phyloP scores from a whole-genome alignment of 37 sponge, comb jelly and placozoan species.

The Oopsacas minuta region DNA sequence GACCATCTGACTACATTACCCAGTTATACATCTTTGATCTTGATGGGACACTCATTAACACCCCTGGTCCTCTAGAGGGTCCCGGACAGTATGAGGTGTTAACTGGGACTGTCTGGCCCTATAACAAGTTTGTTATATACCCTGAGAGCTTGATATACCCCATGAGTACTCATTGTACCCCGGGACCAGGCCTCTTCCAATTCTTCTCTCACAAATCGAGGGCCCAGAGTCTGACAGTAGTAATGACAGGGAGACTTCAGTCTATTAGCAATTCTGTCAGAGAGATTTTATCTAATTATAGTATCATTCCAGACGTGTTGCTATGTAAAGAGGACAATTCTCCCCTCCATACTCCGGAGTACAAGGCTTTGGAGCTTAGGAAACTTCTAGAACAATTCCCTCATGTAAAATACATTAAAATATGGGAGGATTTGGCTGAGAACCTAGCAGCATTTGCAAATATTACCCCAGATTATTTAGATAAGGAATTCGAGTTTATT shows the following conservation, averaged over 20 bases:
- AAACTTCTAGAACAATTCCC: constrained; percentile 36
- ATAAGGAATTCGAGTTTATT: constrained; percentile 41
- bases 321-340: constrained; percentile 33
- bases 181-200: constrained; percentile 58
- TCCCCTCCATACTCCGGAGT: constrained; percentile 26
- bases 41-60: constrained; percentile 64
- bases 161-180: constrained; percentile 21
- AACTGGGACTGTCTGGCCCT: constrained; percentile 52
- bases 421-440: constrained; percentile 62
- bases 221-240: constrained; percentile 42
- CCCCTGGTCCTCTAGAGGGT: constrained; percentile 45
- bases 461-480: constrained; percentile 10
- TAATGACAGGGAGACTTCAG: constrained; percentile 53
- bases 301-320: constrained; percentile 34
- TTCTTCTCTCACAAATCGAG: constrained; percentile 27
- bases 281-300: constrained; percentile 26
- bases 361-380: constrained; percentile 35
- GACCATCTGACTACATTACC: constrained; percentile 27
- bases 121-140: constrained; percentile 41
- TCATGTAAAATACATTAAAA: constrained; percentile 32
- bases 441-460: constrained; percentile 39
- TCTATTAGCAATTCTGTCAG: constrained; percentile 24
- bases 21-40: constrained; percentile 70
- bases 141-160: constrained; percentile 68
- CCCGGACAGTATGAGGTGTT: constrained; percentile 34